Percentiles rank a stretch among this genome's conserved stretches.
Conservation (phyloP, 2,888 invertebrate genomes). For the Cephus rjabovi region DNA sequence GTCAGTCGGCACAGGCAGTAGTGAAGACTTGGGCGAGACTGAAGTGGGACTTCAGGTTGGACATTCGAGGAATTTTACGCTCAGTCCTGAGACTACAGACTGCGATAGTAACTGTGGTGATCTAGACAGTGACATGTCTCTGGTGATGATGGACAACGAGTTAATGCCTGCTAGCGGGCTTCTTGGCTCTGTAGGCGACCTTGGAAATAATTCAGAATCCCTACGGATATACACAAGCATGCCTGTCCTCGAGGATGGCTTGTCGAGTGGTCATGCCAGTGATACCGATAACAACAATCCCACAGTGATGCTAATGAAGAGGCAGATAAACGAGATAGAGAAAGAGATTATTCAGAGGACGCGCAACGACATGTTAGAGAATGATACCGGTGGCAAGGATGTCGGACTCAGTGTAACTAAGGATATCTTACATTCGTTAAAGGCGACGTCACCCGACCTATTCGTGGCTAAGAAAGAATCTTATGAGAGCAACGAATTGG, state of each 20-base stretch:
- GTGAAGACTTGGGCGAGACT: conserved; percentile 75
- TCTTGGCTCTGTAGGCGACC: conserved; percentile 67
- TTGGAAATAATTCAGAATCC: conserved; percentile 74
- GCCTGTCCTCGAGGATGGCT: conserved; percentile 93
- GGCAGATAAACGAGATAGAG: conserved; percentile 81
- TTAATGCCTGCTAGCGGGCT: conserved; percentile 62
- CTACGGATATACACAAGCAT: conserved; percentile 79
- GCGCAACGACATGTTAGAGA: conserved; percentile 61
- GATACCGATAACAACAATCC: conserved; percentile 92
- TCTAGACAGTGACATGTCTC: conserved; percentile 85
- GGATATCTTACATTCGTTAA: conserved; percentile 56
- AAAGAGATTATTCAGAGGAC: conserved; percentile 76
- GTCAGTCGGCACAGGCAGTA: conserved; percentile 73
- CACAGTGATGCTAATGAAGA: conserved; percentile 73
- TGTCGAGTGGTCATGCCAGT: conserved; percentile 93
- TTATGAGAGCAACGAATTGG: conserved; percentile 65
- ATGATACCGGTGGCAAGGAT: conserved; percentile 53
- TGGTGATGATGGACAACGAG: conserved; percentile 80
- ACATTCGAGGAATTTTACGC: conserved; percentile 85
- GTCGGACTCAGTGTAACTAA: conserved; percentile 53
- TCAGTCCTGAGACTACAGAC: conserved; percentile 93
- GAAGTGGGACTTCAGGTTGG: conserved; percentile 75
- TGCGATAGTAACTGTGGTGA: conserved; percentile 91
- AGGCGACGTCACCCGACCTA: conserved; percentile 59
- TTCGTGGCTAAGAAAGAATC: conserved; percentile 62